Percentiles rank a stretch among this genome's conserved stretches.
Evolutionary conservation across 2,113 vertebrate genomes (phyloP).

Genomic region (Oophaga pumilio): DNA sequence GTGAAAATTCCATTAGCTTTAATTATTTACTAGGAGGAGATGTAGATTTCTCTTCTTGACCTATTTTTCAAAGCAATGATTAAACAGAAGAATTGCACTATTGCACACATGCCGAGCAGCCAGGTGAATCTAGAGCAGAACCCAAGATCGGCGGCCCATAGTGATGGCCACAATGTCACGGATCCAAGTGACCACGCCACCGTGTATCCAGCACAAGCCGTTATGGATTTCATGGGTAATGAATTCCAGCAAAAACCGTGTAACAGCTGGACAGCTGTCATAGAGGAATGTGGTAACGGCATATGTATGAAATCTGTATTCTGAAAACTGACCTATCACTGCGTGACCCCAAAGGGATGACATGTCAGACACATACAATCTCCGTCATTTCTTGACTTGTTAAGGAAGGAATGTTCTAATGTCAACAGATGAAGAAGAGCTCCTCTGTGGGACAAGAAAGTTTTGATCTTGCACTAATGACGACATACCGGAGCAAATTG

Average conservation of each 20-base stretch:
- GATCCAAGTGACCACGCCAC: background rate
- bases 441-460: background rate
- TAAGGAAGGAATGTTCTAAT: constrained; percentile 19
- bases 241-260: background rate
- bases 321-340: constrained; percentile 19
- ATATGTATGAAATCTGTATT: constrained; percentile 25
- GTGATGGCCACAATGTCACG: background rate
- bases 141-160: background rate
- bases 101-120: constrained; percentile 66
- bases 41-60: constrained; percentile 81
- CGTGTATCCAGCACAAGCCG: background rate
- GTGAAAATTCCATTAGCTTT: constrained; percentile 84
- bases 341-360: constrained; percentile 26
- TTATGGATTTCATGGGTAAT: background rate
- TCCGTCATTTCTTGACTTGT: background rate
- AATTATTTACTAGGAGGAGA: constrained; percentile 84
- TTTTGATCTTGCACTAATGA: background rate
- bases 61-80: constrained; percentile 78
- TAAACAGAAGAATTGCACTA: constrained; percentile 72
- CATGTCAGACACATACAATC: constrained; percentile 12
- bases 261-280: constrained; percentile 34
- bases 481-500: background rate
- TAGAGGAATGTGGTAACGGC: constrained; percentile 32
- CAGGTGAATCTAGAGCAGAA: constrained; percentile 62
- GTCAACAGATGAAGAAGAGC: background rate